phyloP scores from a whole-genome alignment of 2,113 vertebrate species.

The Indicator maculatus region DNA sequence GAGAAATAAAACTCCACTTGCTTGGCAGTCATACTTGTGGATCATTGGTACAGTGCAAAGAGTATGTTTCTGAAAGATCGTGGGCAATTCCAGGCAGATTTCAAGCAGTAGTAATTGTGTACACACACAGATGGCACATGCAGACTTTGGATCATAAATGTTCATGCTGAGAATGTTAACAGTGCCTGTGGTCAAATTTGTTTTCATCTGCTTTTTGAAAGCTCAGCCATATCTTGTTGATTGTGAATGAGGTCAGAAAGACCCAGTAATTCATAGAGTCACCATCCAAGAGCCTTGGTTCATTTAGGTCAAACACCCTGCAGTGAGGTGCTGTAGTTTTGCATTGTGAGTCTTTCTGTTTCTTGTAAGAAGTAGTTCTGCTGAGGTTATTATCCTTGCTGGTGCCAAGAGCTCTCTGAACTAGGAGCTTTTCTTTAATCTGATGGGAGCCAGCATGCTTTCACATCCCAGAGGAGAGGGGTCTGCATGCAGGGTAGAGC shows the following conservation, averaged over 20 bases:
- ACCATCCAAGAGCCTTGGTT: neutral
- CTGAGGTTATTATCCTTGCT: neutral
- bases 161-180: neutral
- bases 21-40: neutral
- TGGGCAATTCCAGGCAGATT: neutral
- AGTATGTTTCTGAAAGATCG: neutral
- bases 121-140: neutral
- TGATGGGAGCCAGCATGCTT: neutral
- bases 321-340: accelerated
- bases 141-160: neutral
- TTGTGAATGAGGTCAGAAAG: neutral
- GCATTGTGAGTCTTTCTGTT: neutral
- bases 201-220: neutral
- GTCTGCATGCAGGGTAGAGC: neutral
- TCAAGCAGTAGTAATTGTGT: neutral
- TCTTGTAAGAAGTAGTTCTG: neutral
- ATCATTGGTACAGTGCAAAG: neutral
- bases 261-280: accelerated
- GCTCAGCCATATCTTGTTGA: accelerated
- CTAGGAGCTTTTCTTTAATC: neutral
- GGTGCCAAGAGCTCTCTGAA: neutral
- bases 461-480: neutral
- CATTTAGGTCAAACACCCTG: neutral
- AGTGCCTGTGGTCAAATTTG: neutral
- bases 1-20: neutral